A percentile compares a stretch with the other conserved stretches of the same genome.
These are phyloP conservation scores for Andrena minutula DNA, from an alignment of 2,888 invertebrate genomes.

Conservation along the genomic window DNA sequence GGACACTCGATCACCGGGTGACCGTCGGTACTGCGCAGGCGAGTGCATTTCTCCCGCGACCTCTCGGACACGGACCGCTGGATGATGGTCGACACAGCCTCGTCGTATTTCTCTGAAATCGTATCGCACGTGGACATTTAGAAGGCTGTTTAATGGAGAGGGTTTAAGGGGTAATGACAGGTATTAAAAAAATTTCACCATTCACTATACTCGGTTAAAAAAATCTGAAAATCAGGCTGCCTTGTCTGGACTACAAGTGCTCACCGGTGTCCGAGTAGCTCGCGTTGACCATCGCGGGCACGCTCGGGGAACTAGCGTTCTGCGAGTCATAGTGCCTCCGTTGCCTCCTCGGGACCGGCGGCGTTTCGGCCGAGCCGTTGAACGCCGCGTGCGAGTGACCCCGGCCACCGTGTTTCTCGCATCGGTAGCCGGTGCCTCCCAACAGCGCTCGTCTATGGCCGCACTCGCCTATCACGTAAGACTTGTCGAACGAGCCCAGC, in stretches of 20 bases:
- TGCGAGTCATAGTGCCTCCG: slow-evolving; percentile 77
- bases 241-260: background rate
- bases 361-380: slow-evolving; percentile 79
- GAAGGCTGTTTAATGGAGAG: too few relatives aligned
- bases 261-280: slow-evolving; percentile 82
- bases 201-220: too few relatives aligned
- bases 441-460: slow-evolving; percentile 76
- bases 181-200: too few relatives aligned
- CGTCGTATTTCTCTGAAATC: slow-evolving; percentile 80
- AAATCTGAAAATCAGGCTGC: too few relatives aligned
- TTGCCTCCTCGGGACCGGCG: slow-evolving; percentile 72
- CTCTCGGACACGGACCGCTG: slow-evolving; percentile 86
- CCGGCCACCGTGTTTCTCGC: slow-evolving; percentile 81
- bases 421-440: slow-evolving; percentile 80
- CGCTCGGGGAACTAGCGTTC: slow-evolving; percentile 83
- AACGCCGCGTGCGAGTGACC: slow-evolving; percentile 74
- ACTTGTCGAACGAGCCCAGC: slow-evolving; percentile 75
- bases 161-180: too few relatives aligned
- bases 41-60: slow-evolving; percentile 83
- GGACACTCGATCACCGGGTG: slow-evolving; percentile 65
- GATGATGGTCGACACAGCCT: slow-evolving; percentile 81
- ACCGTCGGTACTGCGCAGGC: slow-evolving; percentile 64
- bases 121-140: too few relatives aligned
- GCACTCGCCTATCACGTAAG: slow-evolving; percentile 81
- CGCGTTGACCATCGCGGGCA: slow-evolving; percentile 80